Conservation (phyloP, 2,113 vertebrate species). For the Charadrius vociferus region DNA sequence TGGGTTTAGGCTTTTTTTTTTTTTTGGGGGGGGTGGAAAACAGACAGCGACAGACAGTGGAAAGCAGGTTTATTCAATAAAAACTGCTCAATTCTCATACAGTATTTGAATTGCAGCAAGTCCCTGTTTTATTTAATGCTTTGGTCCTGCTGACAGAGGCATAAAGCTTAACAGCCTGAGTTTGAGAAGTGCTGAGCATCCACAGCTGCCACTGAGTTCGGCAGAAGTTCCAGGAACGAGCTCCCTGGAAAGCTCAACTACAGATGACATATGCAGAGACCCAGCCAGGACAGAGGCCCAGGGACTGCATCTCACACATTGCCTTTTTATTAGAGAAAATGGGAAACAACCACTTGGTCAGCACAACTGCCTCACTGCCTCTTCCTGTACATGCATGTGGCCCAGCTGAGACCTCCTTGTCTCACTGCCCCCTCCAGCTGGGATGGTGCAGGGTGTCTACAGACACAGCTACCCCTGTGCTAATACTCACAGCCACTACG, state of each 20-base stretch:
- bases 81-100: neutral
- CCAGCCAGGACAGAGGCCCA: neutral
- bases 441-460: neutral
- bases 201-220: conserved; percentile 30
- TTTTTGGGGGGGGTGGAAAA: rapidly evolving
- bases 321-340: neutral
- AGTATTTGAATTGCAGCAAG: neutral
- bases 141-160: neutral
- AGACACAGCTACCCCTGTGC: neutral
- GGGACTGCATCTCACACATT: neutral
- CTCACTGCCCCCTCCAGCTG: neutral
- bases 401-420: neutral
- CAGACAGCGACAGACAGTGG: neutral
- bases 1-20: neutral
- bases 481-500: rapidly evolving
- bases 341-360: neutral
- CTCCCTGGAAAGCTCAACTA: neutral
- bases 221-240: conserved; percentile 1
- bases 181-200: conserved; percentile 7
- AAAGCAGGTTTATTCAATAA: neutral
- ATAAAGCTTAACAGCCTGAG: conserved; percentile 8
- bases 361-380: neutral
- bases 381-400: neutral
- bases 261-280: neutral
- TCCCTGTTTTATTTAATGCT: neutral